phyloP scores from a whole-genome alignment of 2,113 vertebrate species.

The Tenebrosternarchus preto region DNA sequence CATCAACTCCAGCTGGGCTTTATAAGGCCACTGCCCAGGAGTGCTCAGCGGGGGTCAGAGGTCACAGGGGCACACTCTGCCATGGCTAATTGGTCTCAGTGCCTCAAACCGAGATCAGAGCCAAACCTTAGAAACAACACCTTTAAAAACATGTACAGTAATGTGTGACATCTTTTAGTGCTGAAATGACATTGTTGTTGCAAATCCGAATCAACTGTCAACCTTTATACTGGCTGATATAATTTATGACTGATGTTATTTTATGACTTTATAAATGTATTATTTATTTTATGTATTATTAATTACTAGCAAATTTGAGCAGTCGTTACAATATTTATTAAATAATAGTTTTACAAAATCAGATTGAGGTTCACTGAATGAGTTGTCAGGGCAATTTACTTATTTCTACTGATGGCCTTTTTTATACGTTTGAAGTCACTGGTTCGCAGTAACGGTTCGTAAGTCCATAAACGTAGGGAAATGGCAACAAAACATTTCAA shows the following conservation, averaged over 20 bases:
- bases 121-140: constrained; percentile 47
- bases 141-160: not conserved
- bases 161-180: not conserved
- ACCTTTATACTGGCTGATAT: not conserved
- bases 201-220: not conserved
- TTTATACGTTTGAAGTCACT: too few species aligned
- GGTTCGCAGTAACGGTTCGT: too few species aligned
- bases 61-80: constrained; percentile 83
- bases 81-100: constrained; percentile 87
- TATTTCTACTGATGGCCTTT: too few species aligned
- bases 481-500: constrained; percentile 23
- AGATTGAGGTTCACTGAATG: too few species aligned
- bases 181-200: too few species aligned
- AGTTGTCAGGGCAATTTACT: too few species aligned
- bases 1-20: constrained; percentile 90
- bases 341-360: too few species aligned
- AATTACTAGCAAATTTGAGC: too few species aligned
- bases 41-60: constrained; percentile 89
- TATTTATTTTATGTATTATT: too few species aligned
- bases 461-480: constrained; percentile 32
- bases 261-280: too few species aligned
- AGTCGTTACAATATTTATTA: too few species aligned
- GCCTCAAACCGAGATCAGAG: constrained; percentile 73
- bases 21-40: constrained; percentile 85
- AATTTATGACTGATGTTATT: too few species aligned